A percentile compares a stretch with the other conserved stretches of the same genome.
phyloP scores from a whole-genome alignment of 2,797 vertebrate species.

The Alauda arvensis region DNA sequence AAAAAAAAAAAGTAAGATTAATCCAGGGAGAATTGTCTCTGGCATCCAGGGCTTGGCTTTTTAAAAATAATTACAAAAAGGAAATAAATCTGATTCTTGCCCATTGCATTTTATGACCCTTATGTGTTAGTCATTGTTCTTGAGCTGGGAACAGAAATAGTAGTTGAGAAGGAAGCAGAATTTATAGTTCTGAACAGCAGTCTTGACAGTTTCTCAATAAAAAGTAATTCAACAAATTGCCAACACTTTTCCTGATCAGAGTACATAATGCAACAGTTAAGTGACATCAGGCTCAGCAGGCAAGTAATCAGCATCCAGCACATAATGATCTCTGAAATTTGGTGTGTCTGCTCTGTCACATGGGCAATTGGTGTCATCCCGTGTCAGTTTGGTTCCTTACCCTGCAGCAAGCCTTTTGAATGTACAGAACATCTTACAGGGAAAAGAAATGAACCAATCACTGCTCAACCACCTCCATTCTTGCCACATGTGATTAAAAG shows the following conservation, averaged over 20 bases:
- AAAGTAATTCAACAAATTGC: conserved; percentile 38
- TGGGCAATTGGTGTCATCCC: background rate
- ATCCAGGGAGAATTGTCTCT: background rate
- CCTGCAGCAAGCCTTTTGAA: background rate
- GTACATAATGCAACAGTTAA: background rate
- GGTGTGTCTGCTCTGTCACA: background rate
- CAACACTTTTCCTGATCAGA: conserved; percentile 13
- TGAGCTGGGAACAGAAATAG: background rate
- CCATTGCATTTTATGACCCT: conserved; percentile 1
- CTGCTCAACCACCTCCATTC: background rate
- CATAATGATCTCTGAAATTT: conserved; percentile 1
- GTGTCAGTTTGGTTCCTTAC: background rate
- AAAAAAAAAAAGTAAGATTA: background rate
- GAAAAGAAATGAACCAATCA: background rate
- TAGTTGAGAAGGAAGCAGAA: conserved; percentile 8
- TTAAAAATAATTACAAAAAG: background rate
- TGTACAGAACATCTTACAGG: background rate
- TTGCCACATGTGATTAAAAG: background rate
- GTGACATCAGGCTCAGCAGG: conserved; percentile 5
- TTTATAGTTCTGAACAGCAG: conserved; percentile 2
- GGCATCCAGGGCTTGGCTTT: background rate
- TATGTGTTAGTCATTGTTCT: background rate
- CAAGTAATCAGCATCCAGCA: background rate
- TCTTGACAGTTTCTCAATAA: conserved; percentile 35
- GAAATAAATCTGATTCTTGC: background rate